Conservation (phyloP, 2,888 invertebrate genomes). For the Megastigmus dorsalis region DNA sequence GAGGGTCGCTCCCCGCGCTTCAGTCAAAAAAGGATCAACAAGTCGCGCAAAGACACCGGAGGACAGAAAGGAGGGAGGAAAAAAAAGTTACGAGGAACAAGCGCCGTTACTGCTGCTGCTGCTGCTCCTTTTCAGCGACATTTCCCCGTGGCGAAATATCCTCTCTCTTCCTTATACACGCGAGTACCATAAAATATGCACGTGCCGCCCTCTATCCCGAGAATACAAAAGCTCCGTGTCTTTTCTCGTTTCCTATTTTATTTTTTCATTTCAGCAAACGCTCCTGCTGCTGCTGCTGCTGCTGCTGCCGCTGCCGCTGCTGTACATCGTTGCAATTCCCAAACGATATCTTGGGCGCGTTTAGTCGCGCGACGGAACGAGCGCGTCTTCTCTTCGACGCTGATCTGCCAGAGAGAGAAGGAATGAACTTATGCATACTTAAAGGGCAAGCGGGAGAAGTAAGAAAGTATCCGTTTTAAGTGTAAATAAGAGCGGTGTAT, state of each 20-base stretch:
- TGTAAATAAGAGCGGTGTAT: conserved; percentile 28
- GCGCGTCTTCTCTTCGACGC: background rate
- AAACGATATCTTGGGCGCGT: conserved; percentile 5
- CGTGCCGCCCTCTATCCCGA: background rate
- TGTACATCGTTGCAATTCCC: conserved; percentile 39
- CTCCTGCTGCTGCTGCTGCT: no score
- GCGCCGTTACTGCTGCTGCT: background rate
- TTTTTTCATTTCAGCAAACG: background rate
- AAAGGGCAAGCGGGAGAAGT: background rate
- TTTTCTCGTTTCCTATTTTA: background rate
- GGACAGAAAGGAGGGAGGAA: conserved; percentile 1
- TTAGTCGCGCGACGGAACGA: background rate
- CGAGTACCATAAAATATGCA: conserved; percentile 35
- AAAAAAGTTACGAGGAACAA: background rate
- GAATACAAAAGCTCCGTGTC: background rate
- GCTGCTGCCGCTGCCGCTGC: no score
- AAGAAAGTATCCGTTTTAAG: conserved; percentile 21
- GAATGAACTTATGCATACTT: conserved; percentile 34
- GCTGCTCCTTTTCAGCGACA: conserved; percentile 33
- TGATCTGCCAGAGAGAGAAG: background rate
- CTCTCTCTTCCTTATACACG: conserved; percentile 16
- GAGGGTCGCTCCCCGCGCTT: background rate
- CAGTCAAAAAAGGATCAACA: conserved; percentile 39
- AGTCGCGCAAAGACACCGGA: conserved; percentile 15
- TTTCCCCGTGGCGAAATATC: conserved; percentile 49